Conservation (phyloP, 35 echinoderm and acorn worm genomes). For the Amphiura filiformis region DNA sequence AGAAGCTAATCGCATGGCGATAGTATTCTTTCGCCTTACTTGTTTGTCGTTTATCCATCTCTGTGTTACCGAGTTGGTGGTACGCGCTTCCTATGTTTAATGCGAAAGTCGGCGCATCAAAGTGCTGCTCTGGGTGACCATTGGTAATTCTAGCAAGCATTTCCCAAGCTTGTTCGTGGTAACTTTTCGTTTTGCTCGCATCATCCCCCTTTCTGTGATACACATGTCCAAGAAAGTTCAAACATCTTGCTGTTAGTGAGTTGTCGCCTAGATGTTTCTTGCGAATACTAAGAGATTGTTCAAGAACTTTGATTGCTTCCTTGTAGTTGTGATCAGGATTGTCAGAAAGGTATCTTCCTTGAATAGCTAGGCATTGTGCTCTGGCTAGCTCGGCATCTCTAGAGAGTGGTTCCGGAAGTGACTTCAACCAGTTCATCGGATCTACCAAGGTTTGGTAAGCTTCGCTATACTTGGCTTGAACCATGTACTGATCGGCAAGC, state of each 20-base stretch:
- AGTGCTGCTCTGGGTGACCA: conserved; percentile 65
- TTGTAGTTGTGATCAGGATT: conserved; percentile 8
- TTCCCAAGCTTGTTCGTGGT: conserved; percentile 61
- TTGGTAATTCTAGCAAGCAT: conserved; percentile 53
- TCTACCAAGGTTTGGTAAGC: conserved; percentile 1
- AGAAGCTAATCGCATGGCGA: background rate
- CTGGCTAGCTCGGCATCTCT: conserved; percentile 3
- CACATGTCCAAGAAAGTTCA: conserved; percentile 18
- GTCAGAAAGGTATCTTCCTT: conserved; percentile 7
- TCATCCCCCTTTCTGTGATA: conserved; percentile 47
- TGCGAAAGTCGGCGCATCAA: conserved; percentile 48
- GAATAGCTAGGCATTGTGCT: conserved; percentile 9
- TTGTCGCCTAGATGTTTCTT: conserved; percentile 9
- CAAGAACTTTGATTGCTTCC: background rate
- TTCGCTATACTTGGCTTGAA: conserved; percentile 20
- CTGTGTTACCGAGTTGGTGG: conserved; percentile 35
- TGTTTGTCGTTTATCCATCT: background rate
- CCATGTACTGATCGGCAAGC: conserved; percentile 17
- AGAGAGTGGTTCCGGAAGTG: background rate
- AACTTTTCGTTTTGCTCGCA: conserved; percentile 20
- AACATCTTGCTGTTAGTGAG: conserved; percentile 22
- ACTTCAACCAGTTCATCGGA: background rate
- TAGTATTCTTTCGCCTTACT: conserved; percentile 30
- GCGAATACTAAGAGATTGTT: background rate
- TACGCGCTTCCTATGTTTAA: conserved; percentile 63